These are phyloP conservation scores for Crepidodera aurea DNA, from an alignment of 2,888 invertebrate species.

Conservation along the genomic window DNA sequence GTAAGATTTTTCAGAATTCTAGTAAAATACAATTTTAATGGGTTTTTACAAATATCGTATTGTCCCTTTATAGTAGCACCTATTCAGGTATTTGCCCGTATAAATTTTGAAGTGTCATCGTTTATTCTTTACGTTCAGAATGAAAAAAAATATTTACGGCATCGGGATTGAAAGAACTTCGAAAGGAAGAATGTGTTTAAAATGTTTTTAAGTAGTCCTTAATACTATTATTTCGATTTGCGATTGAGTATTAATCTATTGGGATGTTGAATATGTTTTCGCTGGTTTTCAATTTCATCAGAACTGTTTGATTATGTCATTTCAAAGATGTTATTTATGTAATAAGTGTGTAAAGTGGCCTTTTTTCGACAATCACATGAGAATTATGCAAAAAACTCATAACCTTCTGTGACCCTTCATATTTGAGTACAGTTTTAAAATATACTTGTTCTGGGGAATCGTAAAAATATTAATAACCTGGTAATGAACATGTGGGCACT, in stretches of 20 bases:
- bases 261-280: too few relatives aligned
- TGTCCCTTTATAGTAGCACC: slow-evolving; percentile 19
- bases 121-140: not conserved
- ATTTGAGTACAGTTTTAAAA: not conserved
- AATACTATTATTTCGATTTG: too few relatives aligned
- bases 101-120: slow-evolving; percentile 10
- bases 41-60: slow-evolving; percentile 36
- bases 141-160: not conserved
- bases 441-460: slow-evolving; percentile 11
- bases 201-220: too few relatives aligned
- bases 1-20: slow-evolving; percentile 39
- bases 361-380: too few relatives aligned
- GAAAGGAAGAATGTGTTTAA: too few relatives aligned
- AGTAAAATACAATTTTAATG: slow-evolving; percentile 45
- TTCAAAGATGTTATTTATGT: too few relatives aligned
- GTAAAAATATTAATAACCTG: slow-evolving; percentile 16
- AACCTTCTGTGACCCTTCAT: not conserved
- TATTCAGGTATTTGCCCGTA: slow-evolving; percentile 2
- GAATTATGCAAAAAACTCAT: too few relatives aligned
- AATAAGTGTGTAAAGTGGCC: too few relatives aligned
- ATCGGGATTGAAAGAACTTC: not conserved
- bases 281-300: too few relatives aligned
- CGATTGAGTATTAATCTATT: too few relatives aligned
- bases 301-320: too few relatives aligned
- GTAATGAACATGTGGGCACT: slow-evolving; percentile 9